These are phyloP conservation scores for Holacanthella duospinosa DNA, from an alignment of 2,888 invertebrate species.

Conservation along the genomic window DNA sequence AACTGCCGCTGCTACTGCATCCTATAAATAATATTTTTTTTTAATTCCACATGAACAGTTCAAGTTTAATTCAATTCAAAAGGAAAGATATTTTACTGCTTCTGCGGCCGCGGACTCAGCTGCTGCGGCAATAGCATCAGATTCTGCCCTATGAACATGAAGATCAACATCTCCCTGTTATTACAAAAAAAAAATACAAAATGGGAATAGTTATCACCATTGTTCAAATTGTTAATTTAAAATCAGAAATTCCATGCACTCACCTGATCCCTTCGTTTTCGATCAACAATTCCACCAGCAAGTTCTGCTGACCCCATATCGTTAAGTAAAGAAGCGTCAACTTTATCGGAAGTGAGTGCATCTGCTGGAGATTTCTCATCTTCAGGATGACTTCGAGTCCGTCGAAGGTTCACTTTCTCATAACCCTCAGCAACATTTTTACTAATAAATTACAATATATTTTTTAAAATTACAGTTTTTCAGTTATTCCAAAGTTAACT, in stretches of 20 bases:
- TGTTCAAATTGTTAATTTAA: background rate
- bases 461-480: too few relatives aligned
- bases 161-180: background rate
- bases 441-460: too few relatives aligned
- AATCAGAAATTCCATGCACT: background rate
- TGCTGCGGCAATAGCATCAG: conserved; percentile 9
- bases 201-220: background rate
- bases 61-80: background rate
- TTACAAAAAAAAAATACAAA: background rate
- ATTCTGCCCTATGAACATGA: conserved; percentile 1
- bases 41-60: too few relatives aligned
- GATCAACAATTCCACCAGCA: background rate
- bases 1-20: conserved; percentile 6
- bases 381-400: background rate
- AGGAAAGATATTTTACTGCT: background rate
- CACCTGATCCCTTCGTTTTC: background rate
- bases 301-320: background rate
- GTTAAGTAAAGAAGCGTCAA: background rate
- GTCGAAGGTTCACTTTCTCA: background rate
- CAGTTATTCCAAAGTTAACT: too few relatives aligned
- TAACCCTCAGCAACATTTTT: background rate
- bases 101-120: conserved; percentile 4
- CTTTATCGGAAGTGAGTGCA: background rate
- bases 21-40: too few relatives aligned
- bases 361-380: background rate